These are phyloP conservation scores for Bubo blakistoni DNA, from an alignment of 2,113 vertebrate species.

Conservation along the genomic window DNA sequence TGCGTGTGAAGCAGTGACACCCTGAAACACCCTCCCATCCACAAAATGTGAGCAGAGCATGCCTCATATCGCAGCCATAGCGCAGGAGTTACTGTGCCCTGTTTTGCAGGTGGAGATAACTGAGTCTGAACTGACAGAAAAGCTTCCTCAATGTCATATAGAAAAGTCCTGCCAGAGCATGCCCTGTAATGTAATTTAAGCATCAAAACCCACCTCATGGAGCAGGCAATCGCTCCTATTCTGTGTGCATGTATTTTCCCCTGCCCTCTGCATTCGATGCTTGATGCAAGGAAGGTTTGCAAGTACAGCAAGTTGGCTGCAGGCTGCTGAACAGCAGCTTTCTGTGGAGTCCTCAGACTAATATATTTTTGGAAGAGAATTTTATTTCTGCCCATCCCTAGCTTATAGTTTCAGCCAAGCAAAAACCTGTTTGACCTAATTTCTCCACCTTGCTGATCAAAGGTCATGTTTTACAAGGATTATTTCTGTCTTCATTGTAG, in stretches of 20 bases:
- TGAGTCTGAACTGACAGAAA: not conserved
- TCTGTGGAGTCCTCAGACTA: not conserved
- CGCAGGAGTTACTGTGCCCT: not conserved
- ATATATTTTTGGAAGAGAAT: not conserved
- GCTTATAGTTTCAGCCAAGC: constrained; percentile 40
- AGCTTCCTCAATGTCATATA: not conserved
- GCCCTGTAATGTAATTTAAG: not conserved
- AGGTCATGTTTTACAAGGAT: constrained; percentile 58
- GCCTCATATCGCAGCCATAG: accelerated
- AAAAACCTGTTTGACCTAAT: constrained; percentile 62
- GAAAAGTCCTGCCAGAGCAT: not conserved
- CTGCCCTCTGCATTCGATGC: accelerated
- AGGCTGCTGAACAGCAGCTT: not conserved
- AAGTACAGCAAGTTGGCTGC: not conserved
- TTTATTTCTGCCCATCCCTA: constrained; percentile 30
- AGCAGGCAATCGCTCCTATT: not conserved
- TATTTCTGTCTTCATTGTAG: constrained; percentile 45
- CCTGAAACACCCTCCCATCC: not conserved
- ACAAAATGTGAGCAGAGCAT: accelerated
- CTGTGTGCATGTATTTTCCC: not conserved
- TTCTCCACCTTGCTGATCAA: constrained; percentile 61
- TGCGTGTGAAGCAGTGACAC: not conserved
- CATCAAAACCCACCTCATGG: not conserved
- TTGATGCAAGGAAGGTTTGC: not conserved
- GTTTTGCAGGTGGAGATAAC: not conserved